Conservation (phyloP, 30 jellyfish, hydroid and myxozoan species). For the Aurelia coerulea region DNA sequence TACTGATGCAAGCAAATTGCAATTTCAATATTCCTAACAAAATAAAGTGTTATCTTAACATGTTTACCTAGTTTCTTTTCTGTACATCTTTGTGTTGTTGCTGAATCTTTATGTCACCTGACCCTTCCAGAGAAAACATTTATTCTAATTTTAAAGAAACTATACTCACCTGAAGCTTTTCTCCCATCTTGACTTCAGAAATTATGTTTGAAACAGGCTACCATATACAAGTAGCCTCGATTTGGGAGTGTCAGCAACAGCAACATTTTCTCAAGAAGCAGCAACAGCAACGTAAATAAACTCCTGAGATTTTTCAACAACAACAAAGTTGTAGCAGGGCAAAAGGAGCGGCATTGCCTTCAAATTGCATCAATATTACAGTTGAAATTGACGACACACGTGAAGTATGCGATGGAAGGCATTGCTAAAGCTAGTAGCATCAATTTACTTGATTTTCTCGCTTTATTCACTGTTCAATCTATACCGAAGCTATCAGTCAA, state of each 20-base stretch:
- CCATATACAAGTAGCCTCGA: background rate
- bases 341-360: background rate
- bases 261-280: no score
- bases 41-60: no score
- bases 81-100: no score
- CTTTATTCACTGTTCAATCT: background rate
- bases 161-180: constrained; percentile 14
- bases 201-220: background rate
- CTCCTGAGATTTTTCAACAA: background rate
- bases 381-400: background rate
- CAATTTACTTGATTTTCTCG: constrained; percentile 26
- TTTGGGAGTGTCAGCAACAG: no score
- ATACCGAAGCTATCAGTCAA: background rate
- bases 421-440: background rate
- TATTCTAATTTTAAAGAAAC: no score
- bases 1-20: no score
- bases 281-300: no score
- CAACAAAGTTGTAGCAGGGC: background rate
- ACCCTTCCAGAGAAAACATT: no score
- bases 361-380: no score
- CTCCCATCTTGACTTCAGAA: background rate
- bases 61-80: no score
- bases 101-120: no score
- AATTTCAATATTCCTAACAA: no score
- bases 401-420: constrained; percentile 34